Percentiles rank a stretch among this genome's conserved stretches.
These are phyloP conservation scores for Drosophila emarginata DNA, from an alignment of 2,888 invertebrate genomes.

Conservation along the genomic window DNA sequence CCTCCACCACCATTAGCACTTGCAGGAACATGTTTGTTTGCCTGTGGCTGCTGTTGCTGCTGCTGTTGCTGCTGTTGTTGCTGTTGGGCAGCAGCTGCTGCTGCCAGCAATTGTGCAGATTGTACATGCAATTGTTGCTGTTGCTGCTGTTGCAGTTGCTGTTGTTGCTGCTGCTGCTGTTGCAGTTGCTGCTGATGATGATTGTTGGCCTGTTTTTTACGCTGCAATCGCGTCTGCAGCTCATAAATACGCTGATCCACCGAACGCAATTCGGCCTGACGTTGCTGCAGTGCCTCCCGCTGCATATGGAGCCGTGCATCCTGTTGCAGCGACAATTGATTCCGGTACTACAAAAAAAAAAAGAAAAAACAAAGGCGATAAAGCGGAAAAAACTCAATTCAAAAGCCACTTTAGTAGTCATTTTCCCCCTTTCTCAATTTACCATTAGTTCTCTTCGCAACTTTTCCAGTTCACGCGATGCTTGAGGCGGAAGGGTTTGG, in stretches of 20 bases:
- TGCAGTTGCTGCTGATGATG: constrained; percentile 75
- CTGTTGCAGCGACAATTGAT: constrained; percentile 97
- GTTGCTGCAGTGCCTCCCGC: constrained; percentile 92
- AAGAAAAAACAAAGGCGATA: background rate
- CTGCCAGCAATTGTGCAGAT: constrained; percentile 28
- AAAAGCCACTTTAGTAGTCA: background rate
- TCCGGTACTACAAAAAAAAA: constrained; percentile 89
- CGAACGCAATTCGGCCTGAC: constrained; percentile 95
- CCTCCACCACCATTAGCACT: constrained; percentile 33
- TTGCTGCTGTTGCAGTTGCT: constrained; percentile 45
- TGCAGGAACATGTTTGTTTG: constrained; percentile 30
- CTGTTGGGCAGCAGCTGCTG: constrained; percentile 57
- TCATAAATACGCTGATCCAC: constrained; percentile 97
- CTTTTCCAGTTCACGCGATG: constrained; percentile 95
- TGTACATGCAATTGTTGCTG: constrained; percentile 51
- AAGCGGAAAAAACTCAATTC: constrained; percentile 19
- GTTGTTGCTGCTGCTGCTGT: constrained; percentile 57
- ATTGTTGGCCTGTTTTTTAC: constrained; percentile 88
- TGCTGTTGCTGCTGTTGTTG: constrained; percentile 42
- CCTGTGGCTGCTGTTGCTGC: constrained; percentile 25
- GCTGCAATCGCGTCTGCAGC: constrained; percentile 93
- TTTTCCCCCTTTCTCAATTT: constrained; percentile 59
- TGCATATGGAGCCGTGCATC: constrained; percentile 95
- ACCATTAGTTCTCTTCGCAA: constrained; percentile 96
- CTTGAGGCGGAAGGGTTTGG: constrained; percentile 86